Evolutionary conservation across 1,140 invertebrate genomes (phyloP).

Genomic region (Papilio xuthus): DNA sequence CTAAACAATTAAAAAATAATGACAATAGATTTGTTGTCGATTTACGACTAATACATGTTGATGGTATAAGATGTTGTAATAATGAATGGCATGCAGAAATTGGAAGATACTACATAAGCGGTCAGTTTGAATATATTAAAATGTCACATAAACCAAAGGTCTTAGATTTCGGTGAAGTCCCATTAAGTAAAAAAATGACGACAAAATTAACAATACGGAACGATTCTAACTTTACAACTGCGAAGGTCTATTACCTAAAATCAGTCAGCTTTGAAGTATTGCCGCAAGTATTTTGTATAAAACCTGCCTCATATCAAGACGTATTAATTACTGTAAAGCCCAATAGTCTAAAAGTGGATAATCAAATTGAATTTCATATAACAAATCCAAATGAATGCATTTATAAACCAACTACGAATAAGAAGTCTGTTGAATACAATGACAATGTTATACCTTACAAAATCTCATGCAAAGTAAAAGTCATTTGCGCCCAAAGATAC

Average conservation of each 20-base stretch:
- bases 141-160: slow-evolving; percentile 62
- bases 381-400: slow-evolving; percentile 54
- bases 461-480: slow-evolving; percentile 54
- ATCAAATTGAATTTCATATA: slow-evolving; percentile 59
- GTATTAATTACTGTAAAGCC: slow-evolving; percentile 60
- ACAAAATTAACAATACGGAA: slow-evolving; percentile 64
- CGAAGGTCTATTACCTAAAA: slow-evolving; percentile 61
- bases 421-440: slow-evolving; percentile 38
- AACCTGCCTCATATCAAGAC: slow-evolving; percentile 59
- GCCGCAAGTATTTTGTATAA: slow-evolving; percentile 58
- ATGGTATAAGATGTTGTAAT: slow-evolving; percentile 64
- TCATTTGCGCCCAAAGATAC: slow-evolving; percentile 49
- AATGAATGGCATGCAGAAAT: slow-evolving; percentile 71
- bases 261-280: slow-evolving; percentile 56
- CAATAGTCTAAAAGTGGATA: slow-evolving; percentile 55
- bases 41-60: slow-evolving; percentile 66
- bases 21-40: slow-evolving; percentile 71
- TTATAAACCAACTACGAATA: slow-evolving; percentile 24
- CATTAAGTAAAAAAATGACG: slow-evolving; percentile 55
- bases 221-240: slow-evolving; percentile 57
- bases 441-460: slow-evolving; percentile 60
- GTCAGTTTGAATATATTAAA: slow-evolving; percentile 65
- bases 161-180: slow-evolving; percentile 65
- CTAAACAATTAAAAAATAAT: slow-evolving; percentile 52
- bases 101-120: slow-evolving; percentile 71